These are phyloP conservation scores for Meriones unguiculatus DNA, from an alignment of 2,113 vertebrate genomes.

Conservation along the genomic window DNA sequence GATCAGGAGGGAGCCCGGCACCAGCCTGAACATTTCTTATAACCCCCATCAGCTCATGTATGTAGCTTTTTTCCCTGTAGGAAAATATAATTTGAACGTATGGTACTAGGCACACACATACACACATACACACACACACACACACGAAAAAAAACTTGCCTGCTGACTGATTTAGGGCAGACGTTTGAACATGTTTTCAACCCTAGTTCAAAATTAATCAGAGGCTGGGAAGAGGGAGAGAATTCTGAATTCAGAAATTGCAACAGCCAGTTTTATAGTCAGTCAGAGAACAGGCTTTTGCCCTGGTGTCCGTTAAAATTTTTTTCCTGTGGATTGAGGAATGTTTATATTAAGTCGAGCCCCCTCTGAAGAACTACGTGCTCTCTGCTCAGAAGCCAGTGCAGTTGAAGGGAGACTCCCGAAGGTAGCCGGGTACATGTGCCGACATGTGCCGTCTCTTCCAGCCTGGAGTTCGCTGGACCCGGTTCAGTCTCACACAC, in stretches of 20 bases:
- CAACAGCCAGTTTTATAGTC: slow-evolving; percentile 48
- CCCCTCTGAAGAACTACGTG: slow-evolving; percentile 45
- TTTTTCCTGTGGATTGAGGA: slow-evolving; percentile 1
- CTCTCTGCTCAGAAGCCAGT: slow-evolving; percentile 6
- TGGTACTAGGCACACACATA: neutral
- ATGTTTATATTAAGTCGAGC: slow-evolving; percentile 66
- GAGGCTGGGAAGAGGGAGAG: neutral
- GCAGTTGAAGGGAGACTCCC: slow-evolving; percentile 12
- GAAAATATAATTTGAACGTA: slow-evolving; percentile 46
- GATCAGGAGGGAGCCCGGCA: accelerated
- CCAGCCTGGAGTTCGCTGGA: neutral
- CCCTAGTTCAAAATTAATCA: slow-evolving; percentile 19
- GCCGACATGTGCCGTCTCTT: slow-evolving; percentile 4
- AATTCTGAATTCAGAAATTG: slow-evolving; percentile 23
- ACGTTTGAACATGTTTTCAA: slow-evolving; percentile 54
- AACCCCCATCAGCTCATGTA: neutral
- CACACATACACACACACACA: too few relatives aligned
- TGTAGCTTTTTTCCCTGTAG: neutral
- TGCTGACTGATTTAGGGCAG: slow-evolving; percentile 4
- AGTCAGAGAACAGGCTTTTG: slow-evolving; percentile 12
- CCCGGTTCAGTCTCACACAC: neutral
- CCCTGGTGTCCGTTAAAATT: neutral
- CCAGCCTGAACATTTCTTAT: neutral
- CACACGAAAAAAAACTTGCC: neutral
- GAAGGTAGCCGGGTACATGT: slow-evolving; percentile 7